A percentile compares a stretch with the other conserved stretches of the same genome.
Conservation (phyloP, 1,140 invertebrate species). For the Lasaia peninsularis region DNA sequence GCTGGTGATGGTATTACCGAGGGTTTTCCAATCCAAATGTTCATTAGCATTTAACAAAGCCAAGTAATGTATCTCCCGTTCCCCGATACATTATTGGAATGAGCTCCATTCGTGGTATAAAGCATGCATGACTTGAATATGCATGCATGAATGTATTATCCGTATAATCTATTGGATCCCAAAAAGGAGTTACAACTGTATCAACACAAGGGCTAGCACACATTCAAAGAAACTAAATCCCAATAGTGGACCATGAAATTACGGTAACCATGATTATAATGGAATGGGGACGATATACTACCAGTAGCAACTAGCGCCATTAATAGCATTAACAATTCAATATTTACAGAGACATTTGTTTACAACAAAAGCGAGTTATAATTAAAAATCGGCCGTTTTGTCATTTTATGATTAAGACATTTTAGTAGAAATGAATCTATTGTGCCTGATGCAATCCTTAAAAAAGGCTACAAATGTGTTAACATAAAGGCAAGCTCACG, state of each 20-base stretch:
- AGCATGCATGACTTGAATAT: constrained; percentile 18
- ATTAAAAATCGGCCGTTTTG: too few relatives aligned
- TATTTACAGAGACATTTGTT: too few relatives aligned
- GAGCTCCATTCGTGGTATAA: constrained; percentile 5
- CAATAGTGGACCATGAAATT: background rate
- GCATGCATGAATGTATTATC: constrained; percentile 17
- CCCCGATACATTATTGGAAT: constrained; percentile 3
- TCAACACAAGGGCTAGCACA: constrained; percentile 21
- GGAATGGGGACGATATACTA: background rate
- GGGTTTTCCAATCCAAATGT: background rate
- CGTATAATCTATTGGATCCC: constrained; percentile 15
- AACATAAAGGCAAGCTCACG: too few relatives aligned
- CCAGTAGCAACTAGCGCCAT: too few relatives aligned
- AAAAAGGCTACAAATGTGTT: too few relatives aligned
- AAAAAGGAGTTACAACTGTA: constrained; percentile 28
- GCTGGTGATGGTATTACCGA: background rate
- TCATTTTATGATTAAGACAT: too few relatives aligned
- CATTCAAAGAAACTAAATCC: constrained; percentile 5
- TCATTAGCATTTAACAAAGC: background rate
- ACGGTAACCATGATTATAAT: background rate
- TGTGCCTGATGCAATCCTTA: too few relatives aligned
- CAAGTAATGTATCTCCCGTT: constrained; percentile 1
- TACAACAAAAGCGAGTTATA: too few relatives aligned
- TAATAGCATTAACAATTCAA: too few relatives aligned
- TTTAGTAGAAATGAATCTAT: too few relatives aligned